phyloP scores from a whole-genome alignment of 2,888 invertebrate genomes.

The Ceraclea dissimilis region DNA sequence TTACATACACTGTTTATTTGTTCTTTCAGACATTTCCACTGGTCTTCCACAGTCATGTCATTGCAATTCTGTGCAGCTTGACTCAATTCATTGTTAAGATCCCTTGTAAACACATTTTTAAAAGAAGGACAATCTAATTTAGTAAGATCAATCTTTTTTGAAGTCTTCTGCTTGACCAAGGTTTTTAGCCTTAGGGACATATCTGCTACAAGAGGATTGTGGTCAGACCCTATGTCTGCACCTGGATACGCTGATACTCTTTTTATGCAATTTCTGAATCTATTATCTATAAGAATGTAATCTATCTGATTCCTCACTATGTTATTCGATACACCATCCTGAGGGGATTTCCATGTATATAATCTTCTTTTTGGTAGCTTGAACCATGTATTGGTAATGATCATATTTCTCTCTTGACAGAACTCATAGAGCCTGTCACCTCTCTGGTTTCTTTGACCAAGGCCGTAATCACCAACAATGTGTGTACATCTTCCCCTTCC shows the following conservation, averaged over 20 bases:
- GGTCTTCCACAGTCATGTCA: background rate
- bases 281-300: background rate
- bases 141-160: background rate
- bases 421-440: background rate
- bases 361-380: background rate
- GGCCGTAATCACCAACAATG: background rate
- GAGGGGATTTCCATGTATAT: slow-evolving; percentile 4
- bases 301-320: slow-evolving; percentile 1
- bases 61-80: background rate
- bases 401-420: background rate
- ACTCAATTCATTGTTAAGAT: background rate
- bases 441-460: slow-evolving; percentile 2
- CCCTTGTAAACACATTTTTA: background rate
- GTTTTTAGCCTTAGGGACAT: background rate
- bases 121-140: background rate
- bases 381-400: slow-evolving; percentile 1
- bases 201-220: background rate
- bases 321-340: background rate
- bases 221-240: background rate
- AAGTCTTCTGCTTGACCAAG: background rate
- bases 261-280: background rate
- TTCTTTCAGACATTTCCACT: background rate
- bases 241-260: background rate
- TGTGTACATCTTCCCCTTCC: background rate
- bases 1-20: background rate